Conservation (phyloP, 2,888 invertebrate species). For the Clunio marinus region DNA sequence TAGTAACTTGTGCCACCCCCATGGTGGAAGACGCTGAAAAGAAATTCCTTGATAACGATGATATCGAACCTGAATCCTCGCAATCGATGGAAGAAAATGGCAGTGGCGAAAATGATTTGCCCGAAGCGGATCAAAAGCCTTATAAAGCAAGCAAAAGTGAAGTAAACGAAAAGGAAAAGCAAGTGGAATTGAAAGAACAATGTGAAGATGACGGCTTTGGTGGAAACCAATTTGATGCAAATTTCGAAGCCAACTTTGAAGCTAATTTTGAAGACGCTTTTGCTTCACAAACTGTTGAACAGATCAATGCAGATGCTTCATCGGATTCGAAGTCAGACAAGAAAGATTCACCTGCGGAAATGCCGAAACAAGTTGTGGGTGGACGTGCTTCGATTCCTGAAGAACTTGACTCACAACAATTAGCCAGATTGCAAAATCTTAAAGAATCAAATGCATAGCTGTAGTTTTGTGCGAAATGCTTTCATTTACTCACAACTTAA, state of each 20-base stretch:
- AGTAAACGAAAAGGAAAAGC: slow-evolving; percentile 44
- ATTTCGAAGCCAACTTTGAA: slow-evolving; percentile 50
- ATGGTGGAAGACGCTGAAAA: slow-evolving; percentile 83
- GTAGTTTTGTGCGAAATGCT: slow-evolving; percentile 32
- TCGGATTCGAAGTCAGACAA: not conserved
- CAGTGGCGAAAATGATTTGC: not conserved
- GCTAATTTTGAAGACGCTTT: slow-evolving; percentile 54
- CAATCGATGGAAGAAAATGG: not conserved
- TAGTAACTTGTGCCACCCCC: slow-evolving; percentile 90
- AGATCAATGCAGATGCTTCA: slow-evolving; percentile 14
- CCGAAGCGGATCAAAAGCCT: slow-evolving; percentile 39
- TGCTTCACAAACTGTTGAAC: slow-evolving; percentile 43
- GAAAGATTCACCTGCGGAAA: slow-evolving; percentile 50
- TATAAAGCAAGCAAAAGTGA: slow-evolving; percentile 45
- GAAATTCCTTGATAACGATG: slow-evolving; percentile 61
- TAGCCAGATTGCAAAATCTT: slow-evolving; percentile 79
- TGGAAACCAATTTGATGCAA: slow-evolving; percentile 42
- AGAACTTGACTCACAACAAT: slow-evolving; percentile 82
- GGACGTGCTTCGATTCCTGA: slow-evolving; percentile 81
- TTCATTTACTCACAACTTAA: slow-evolving; percentile 24
- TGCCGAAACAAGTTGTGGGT: slow-evolving; percentile 68
- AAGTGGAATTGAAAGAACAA: slow-evolving; percentile 24
- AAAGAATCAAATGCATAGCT: slow-evolving; percentile 82
- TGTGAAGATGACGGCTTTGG: slow-evolving; percentile 37
- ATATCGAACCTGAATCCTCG: too few relatives aligned